Percentiles rank a stretch among this genome's conserved stretches.
Evolutionary conservation across 2,113 vertebrate genomes (phyloP).

Genomic region (Cariama cristata): DNA sequence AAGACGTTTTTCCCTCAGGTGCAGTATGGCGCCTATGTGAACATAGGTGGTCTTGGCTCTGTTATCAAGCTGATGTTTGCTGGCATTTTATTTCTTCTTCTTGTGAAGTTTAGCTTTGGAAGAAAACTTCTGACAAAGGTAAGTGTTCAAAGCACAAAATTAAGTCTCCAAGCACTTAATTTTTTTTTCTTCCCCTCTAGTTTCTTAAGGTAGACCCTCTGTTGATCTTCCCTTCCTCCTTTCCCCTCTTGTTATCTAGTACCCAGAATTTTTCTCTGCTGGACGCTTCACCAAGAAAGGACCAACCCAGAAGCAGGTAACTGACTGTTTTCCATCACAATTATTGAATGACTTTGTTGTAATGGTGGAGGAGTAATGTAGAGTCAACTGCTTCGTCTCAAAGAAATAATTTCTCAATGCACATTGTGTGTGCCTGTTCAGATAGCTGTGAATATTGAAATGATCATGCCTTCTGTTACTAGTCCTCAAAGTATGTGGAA

Average conservation of each 20-base stretch:
- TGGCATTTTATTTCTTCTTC: slow-evolving; percentile 89
- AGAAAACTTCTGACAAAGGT: slow-evolving; percentile 92
- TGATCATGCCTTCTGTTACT: background rate
- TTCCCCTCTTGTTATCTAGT: slow-evolving; percentile 58
- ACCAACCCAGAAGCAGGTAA: slow-evolving; percentile 94
- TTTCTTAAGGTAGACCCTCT: background rate
- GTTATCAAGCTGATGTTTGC: slow-evolving; percentile 88
- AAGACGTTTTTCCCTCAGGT: slow-evolving; percentile 74
- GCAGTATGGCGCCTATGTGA: slow-evolving; percentile 88
- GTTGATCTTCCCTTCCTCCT: background rate
- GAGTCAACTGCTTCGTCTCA: background rate
- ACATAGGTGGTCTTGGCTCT: slow-evolving; percentile 84
- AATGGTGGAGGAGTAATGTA: background rate
- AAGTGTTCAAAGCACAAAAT: slow-evolving; percentile 54
- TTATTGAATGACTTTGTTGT: background rate
- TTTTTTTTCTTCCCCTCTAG: background rate
- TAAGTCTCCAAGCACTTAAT: too few species aligned
- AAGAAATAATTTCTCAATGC: background rate
- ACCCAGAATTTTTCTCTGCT: slow-evolving; percentile 92
- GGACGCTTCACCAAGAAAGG: slow-evolving; percentile 89
- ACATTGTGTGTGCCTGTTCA: background rate
- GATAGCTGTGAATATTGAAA: background rate
- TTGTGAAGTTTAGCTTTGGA: slow-evolving; percentile 90
- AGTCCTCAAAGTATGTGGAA: background rate
- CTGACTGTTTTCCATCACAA: background rate